Evolutionary conservation across 2,113 vertebrate genomes (phyloP).

Genomic region (Gopherus flavomarginatus): DNA sequence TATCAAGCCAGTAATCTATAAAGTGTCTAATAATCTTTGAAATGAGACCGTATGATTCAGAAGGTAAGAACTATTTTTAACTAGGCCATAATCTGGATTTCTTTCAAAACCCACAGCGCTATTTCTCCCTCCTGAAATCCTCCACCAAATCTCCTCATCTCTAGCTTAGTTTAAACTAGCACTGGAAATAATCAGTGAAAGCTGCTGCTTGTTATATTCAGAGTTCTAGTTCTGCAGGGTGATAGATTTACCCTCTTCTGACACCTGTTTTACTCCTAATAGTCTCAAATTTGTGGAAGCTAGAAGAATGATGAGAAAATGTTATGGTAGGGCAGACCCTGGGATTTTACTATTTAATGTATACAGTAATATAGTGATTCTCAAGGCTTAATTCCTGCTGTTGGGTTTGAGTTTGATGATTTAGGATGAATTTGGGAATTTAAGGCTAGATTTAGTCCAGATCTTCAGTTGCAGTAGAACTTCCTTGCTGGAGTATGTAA

Average conservation of each 20-base stretch:
- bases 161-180: neutral
- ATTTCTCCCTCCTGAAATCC: neutral
- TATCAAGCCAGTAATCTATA: constrained; percentile 30
- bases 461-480: neutral
- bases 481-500: neutral
- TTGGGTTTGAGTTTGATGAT: neutral
- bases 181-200: neutral
- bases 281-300: neutral
- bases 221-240: neutral
- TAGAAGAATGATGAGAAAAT: neutral
- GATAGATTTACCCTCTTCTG: neutral
- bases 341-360: neutral
- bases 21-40: constrained; percentile 37
- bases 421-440: neutral
- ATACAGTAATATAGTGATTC: neutral
- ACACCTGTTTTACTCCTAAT: neutral
- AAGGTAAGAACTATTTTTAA: constrained; percentile 40
- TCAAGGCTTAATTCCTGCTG: neutral
- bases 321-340: neutral
- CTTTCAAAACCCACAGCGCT: neutral
- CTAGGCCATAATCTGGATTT: constrained; percentile 45
- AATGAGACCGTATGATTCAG: constrained; percentile 8
- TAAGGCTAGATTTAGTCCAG: neutral
- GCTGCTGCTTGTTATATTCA: neutral
- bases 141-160: neutral